Percentiles rank a stretch among this genome's conserved stretches.
Conservation (phyloP, 2,113 vertebrate genomes). For the Girardinichthys multiradiatus region DNA sequence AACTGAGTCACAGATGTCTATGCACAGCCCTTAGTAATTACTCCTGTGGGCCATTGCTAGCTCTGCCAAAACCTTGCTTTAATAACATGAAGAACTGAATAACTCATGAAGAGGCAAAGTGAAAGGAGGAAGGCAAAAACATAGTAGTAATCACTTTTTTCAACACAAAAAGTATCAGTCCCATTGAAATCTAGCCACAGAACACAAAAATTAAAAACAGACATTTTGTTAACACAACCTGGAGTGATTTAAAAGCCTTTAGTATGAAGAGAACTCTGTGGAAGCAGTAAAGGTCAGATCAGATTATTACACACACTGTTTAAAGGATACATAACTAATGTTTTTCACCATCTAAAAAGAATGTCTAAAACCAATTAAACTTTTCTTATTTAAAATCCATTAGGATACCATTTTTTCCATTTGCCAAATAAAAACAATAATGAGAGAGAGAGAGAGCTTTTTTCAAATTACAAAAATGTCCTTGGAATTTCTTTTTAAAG, state of each 20-base stretch:
- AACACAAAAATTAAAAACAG: slow-evolving; percentile 66
- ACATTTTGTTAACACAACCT: slow-evolving; percentile 59
- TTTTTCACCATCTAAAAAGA: no score
- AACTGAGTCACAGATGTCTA: slow-evolving; percentile 62
- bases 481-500: no score
- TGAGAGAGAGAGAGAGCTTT: no score
- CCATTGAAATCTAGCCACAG: neutral
- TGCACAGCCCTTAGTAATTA: slow-evolving; percentile 75
- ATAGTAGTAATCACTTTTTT: slow-evolving; percentile 24
- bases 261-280: slow-evolving; percentile 32
- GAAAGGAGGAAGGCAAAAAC: slow-evolving; percentile 40
- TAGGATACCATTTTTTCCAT: no score
- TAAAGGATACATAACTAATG: no score
- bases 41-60: slow-evolving; percentile 70
- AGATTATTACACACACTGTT: no score
- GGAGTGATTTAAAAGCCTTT: slow-evolving; percentile 41
- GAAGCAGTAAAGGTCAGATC: slow-evolving; percentile 2
- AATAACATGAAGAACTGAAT: slow-evolving; percentile 69
- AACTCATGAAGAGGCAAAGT: slow-evolving; percentile 56
- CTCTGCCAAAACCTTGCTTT: slow-evolving; percentile 65
- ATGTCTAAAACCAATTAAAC: no score
- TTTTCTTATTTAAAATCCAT: no score
- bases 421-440: no score
- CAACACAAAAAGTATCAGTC: slow-evolving; percentile 46
- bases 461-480: no score